Base-by-base conservation (phyloP, 1,140 invertebrate genomes). In the Drosophila melanica region DNA sequence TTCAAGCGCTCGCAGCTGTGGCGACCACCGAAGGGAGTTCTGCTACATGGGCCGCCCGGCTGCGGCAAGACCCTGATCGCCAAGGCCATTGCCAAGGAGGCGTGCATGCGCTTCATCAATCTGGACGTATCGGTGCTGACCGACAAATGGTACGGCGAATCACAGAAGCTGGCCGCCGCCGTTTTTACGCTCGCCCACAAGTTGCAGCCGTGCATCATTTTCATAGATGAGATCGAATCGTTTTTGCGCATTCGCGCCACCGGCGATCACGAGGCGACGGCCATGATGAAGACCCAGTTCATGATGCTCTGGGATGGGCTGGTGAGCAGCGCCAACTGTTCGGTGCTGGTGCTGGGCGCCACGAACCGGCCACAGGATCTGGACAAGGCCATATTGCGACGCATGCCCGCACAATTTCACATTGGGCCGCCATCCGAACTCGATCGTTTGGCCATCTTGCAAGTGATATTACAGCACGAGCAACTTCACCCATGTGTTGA, bases 61-160 rank as follows among this genome's bases (percentile, higher is more conserved):
- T 99, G 98, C 93, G 98, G 98, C 6, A 99, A 99, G 93, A 99
- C 98, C 0, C 94, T 99, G 92, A 97, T 99, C 62, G 98, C 98
- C 4, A 97, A 97, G 92, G 98, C 98, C 8, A 98, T 97, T 2
- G 98, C 98, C 3, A 97, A 96, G 91, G 97, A 98, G 92, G 96
- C 97, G 1, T 96, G 96, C 77, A 98, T 97, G 79, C 94, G 96
- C 77, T 99, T 99, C 92, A 98, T 99, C 59, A 99, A 99, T 92
- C 93, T 99, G 55, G 97, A 98, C 92, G 95, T 98, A 2, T 97
- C 98, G 0, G 95, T 97, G 50, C 92, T 99, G 4, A 98, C 98
- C 20, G 98, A 99, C 92, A 99, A 99, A 93, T 99, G 98, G 98
- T 98, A 98, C 79, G 98, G 98, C 9, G 98, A 99, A 93, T 99